phyloP scores from a whole-genome alignment of 2,888 invertebrate species.

The Ceraclea dissimilis region DNA sequence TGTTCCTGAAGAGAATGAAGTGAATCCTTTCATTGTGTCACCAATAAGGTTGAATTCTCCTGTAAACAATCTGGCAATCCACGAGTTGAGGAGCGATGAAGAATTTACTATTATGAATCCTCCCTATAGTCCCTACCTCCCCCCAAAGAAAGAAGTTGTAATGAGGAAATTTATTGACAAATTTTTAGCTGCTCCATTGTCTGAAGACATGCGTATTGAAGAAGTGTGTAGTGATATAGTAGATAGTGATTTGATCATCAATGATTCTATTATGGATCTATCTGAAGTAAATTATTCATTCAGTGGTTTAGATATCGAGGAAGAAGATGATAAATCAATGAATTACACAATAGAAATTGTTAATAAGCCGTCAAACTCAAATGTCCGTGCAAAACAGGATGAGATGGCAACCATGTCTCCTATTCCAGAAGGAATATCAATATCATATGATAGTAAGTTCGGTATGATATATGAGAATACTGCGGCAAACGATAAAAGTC shows the following conservation, averaged over 20 bases:
- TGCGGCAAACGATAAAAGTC: background rate
- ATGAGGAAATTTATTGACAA: background rate
- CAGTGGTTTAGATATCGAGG: background rate
- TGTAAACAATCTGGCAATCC: background rate
- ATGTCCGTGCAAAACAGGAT: background rate
- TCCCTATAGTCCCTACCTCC: no score
- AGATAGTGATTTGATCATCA: background rate
- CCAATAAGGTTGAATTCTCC: background rate
- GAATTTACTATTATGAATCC: no score
- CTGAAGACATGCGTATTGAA: background rate
- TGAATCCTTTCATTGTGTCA: background rate
- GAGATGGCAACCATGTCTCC: no score
- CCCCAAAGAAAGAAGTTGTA: background rate
- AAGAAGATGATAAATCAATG: background rate
- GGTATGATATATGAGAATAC: background rate
- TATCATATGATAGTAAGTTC: background rate
- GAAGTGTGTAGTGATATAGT: background rate
- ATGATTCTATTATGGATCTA: background rate
- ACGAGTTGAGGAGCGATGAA: background rate
- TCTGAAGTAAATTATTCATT: background rate
- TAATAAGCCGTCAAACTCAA: background rate
- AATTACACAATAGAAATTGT: background rate
- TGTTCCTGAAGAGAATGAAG: background rate
- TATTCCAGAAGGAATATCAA: background rate
- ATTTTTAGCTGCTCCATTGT: background rate